phyloP scores from a whole-genome alignment of 2,888 invertebrate species.

The Phasia obesa region DNA sequence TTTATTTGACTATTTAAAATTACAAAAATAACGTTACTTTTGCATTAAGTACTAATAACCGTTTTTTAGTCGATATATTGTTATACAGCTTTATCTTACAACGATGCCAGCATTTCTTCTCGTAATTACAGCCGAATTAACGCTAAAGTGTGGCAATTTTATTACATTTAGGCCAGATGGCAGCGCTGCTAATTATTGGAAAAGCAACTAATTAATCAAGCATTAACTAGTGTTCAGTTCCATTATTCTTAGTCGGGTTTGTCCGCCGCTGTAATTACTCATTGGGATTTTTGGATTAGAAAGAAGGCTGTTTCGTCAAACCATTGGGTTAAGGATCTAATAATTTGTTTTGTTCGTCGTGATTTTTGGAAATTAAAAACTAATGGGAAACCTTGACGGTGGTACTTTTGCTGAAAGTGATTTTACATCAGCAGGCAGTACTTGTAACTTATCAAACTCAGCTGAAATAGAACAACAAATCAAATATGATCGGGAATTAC shows the following conservation, averaged over 20 bases:
- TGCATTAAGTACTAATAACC: no score
- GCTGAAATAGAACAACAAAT: slow-evolving; percentile 61
- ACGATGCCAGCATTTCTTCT: no score
- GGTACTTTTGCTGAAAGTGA: slow-evolving; percentile 68
- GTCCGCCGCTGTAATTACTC: slow-evolving; percentile 41
- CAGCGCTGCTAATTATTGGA: slow-evolving; percentile 46
- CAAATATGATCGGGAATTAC: slow-evolving; percentile 57
- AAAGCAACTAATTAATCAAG: slow-evolving; percentile 42
- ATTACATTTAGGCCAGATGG: slow-evolving; percentile 1
- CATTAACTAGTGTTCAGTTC: slow-evolving; percentile 1
- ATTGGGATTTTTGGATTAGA: slow-evolving; percentile 22
- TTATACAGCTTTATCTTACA: no score
- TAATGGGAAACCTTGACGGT: slow-evolving; percentile 74
- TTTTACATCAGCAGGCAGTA: slow-evolving; percentile 34
- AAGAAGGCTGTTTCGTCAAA: slow-evolving; percentile 4
- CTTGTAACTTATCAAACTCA: slow-evolving; percentile 21
- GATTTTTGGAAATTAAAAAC: slow-evolving; percentile 43
- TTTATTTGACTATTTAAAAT: no score
- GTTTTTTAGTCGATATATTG: no score
- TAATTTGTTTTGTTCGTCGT: slow-evolving; percentile 18
- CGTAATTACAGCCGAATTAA: neutral
- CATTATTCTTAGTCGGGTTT: slow-evolving; percentile 8
- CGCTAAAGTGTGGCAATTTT: neutral
- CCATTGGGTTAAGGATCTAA: neutral
- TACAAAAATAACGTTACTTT: no score